These are phyloP conservation scores for Sesia apiformis DNA, from an alignment of 2,888 invertebrate genomes.

Conservation along the genomic window DNA sequence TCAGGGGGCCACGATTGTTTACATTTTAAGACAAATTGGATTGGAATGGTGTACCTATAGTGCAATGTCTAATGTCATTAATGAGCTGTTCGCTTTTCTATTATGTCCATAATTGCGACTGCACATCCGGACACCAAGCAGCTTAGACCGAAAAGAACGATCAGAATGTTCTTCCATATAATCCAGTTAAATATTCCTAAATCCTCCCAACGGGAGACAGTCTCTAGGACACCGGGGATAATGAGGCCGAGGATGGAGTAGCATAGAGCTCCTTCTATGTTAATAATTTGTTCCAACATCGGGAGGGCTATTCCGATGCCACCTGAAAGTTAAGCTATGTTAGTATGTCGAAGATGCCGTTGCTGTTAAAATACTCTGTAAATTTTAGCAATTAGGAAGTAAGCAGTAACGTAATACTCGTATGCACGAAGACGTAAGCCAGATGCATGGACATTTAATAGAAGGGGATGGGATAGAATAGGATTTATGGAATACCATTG, in stretches of 20 bases:
- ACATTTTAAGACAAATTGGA: too few relatives aligned
- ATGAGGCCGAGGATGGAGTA: conserved; percentile 83
- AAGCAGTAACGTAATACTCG: too few relatives aligned
- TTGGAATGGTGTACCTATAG: too few relatives aligned
- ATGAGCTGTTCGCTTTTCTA: conserved; percentile 15
- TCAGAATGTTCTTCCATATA: conserved; percentile 78
- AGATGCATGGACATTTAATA: too few relatives aligned
- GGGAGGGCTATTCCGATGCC: conserved; percentile 82
- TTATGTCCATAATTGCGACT: conserved; percentile 49
- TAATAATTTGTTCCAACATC: conserved; percentile 62
- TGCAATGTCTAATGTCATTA: conserved; percentile 7
- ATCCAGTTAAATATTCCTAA: conserved; percentile 81
- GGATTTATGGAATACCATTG: too few relatives aligned
- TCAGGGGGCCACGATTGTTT: too few relatives aligned
- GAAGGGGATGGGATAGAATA: too few relatives aligned
- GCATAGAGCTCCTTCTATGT: conserved; percentile 70
- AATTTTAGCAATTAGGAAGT: too few relatives aligned
- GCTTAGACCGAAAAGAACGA: conserved; percentile 76
- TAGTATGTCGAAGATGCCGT: too few relatives aligned
- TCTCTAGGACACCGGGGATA: conserved; percentile 84
- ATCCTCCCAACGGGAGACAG: conserved; percentile 79
- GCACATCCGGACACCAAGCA: conserved; percentile 78
- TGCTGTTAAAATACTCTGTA: too few relatives aligned
- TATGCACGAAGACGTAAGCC: too few relatives aligned
- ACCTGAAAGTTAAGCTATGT: conserved; percentile 23